Evolutionary conservation across 2,797 vertebrate genomes (phyloP).

Genomic region (Nyctalus aviator): DNA sequence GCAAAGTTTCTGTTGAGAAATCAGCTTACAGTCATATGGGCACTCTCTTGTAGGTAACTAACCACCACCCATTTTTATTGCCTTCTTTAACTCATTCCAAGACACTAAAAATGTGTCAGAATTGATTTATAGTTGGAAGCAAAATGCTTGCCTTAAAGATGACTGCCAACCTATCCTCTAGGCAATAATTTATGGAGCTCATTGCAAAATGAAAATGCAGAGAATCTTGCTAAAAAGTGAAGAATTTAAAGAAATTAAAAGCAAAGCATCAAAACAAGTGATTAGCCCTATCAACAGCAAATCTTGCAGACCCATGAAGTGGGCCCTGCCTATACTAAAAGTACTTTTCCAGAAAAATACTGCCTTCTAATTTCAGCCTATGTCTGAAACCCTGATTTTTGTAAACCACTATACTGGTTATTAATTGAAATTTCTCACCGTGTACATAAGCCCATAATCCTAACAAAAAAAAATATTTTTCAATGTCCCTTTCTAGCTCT

Average conservation of each 20-base stretch:
- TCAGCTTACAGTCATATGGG: too few species aligned
- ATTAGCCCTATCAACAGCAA: neutral
- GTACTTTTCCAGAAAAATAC: neutral
- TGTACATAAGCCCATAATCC: neutral
- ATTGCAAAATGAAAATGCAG: neutral
- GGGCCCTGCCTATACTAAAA: neutral
- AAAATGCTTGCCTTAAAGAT: neutral
- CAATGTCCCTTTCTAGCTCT: neutral
- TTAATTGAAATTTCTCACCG: neutral
- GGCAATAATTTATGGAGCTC: neutral
- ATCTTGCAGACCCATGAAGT: neutral
- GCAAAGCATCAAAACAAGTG: neutral
- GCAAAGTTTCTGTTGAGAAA: too few species aligned
- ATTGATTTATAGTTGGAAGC: neutral
- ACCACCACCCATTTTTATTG: neutral
- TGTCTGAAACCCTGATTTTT: neutral
- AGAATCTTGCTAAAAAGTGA: neutral
- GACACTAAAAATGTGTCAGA: neutral
- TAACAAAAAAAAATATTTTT: neutral
- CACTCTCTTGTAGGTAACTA: neutral
- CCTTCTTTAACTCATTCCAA: neutral
- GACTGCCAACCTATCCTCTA: neutral
- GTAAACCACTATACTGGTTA: neutral
- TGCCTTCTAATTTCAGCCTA: neutral
- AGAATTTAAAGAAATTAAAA: neutral